These are phyloP conservation scores for Cynopterus sphinx DNA, from an alignment of 2,797 vertebrate species.

Conservation along the genomic window DNA sequence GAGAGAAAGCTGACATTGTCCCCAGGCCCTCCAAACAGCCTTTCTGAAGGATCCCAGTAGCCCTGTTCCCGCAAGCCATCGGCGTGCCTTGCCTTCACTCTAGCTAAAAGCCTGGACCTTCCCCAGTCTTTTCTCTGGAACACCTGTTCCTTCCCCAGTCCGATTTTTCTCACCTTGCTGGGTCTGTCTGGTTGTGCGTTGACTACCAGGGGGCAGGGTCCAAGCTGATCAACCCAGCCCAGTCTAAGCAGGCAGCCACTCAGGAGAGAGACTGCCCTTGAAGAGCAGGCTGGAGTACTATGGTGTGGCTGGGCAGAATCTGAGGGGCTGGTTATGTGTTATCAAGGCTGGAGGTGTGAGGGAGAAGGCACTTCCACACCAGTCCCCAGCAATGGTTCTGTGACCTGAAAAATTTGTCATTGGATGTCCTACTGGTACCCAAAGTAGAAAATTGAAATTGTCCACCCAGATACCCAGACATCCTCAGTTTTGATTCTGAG, in stretches of 20 bases:
- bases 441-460: not conserved
- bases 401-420: not conserved
- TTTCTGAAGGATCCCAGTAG: not conserved
- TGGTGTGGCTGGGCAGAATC: not conserved
- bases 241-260: not conserved
- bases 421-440: not conserved
- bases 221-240: not conserved
- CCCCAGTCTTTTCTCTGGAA: not conserved
- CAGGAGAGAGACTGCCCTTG: no score
- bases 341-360: not conserved
- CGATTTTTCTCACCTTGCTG: not conserved
- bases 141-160: not conserved
- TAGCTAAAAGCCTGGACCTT: not conserved
- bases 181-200: not conserved
- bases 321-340: not conserved
- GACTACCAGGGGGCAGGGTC: not conserved
- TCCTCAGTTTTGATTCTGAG: not conserved
- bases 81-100: fast-evolving
- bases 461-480: not conserved
- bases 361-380: not conserved
- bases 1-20: not conserved
- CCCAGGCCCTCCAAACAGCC: not conserved
- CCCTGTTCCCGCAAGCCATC: not conserved
- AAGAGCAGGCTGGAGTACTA: not conserved
- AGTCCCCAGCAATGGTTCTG: not conserved